Evolutionary conservation across 1,140 invertebrate species (phyloP), one percentile per base, ranked within the genome.

Genomic region (Augochlora pura): DNA sequence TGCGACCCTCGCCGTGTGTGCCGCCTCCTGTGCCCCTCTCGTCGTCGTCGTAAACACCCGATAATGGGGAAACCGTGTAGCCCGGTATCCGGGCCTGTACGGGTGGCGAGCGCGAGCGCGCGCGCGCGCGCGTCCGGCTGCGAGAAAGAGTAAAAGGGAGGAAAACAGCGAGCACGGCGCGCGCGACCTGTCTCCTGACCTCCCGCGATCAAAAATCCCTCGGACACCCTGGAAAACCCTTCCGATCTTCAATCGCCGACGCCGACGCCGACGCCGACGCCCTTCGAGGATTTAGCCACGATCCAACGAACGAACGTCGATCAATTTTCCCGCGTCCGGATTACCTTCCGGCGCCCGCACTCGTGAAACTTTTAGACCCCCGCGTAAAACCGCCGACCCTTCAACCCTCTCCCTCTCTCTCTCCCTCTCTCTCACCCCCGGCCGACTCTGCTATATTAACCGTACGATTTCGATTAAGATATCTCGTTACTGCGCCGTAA

Each of bases 1-100:
- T 80, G 86, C 85, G 79, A 85, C 67, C 85, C 80, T 77, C 80
- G 69, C 80, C 84, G 80, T 83, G 74, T 85, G 84, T 82, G 79
- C 78, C 76, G 71, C 82, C 64, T 82, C 59, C 75, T 80, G 39
- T 62, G 49, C 68, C 74, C 80, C 60, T 79, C 83, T 79, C 83
- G 80, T 86, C 78, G 68, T 81, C 62, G 73, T 82, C 87, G 85
- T 88, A 88, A 88, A 88, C 88, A 88, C 87, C 86, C 88, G 85
- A 88, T 88, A 88, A 88, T 88, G 88, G 88, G 77, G 69, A 88
- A 88, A 88, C 87, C 87, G 86, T 88, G 88, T 88, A 88, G 76
- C 81, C 77, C 57, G 66, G 77, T 77, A 81, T 72, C 66, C 83
- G 60, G 25, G 73, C 76, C 70, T 72, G 73, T 83, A 71, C 78